phyloP scores from a whole-genome alignment of 1,140 invertebrate genomes.

The Zeugodacus cucurbitae region DNA sequence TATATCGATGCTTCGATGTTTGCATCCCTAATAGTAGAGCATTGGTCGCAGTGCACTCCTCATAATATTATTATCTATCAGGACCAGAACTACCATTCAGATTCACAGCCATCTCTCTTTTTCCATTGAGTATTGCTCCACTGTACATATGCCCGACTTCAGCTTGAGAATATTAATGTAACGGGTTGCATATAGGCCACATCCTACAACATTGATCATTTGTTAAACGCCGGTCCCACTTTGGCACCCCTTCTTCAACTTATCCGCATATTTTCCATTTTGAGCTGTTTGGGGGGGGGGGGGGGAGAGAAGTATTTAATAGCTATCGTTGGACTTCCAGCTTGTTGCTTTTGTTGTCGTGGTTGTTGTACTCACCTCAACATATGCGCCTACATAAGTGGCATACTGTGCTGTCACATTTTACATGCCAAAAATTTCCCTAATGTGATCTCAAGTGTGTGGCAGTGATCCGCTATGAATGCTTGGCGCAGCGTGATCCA shows the following conservation, averaged over 20 bases:
- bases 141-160: neutral
- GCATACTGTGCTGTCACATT: slow-evolving; percentile 16
- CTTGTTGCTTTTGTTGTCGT: neutral
- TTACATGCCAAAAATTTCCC: slow-evolving; percentile 33
- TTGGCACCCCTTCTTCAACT: neutral
- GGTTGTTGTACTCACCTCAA: neutral
- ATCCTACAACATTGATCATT: slow-evolving; percentile 42
- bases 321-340: neutral
- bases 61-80: too few species aligned
- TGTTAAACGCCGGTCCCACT: neutral
- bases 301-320: neutral
- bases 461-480: too few species aligned
- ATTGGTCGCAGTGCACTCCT: too few species aligned
- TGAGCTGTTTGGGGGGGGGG: neutral
- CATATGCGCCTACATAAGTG: slow-evolving; percentile 3
- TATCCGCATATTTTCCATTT: neutral
- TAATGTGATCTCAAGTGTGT: slow-evolving; percentile 34
- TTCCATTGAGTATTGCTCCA: too few species aligned
- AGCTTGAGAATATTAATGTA: slow-evolving; percentile 33
- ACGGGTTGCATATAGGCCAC: slow-evolving; percentile 41
- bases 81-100: too few species aligned
- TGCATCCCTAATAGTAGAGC: too few species aligned
- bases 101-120: too few species aligned
- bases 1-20: too few species aligned
- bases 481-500: neutral